A percentile compares a stretch with the other conserved stretches of the same genome.
These are phyloP conservation scores for Mayetiola destructor DNA, from an alignment of 2,888 invertebrate species.

Conservation along the genomic window DNA sequence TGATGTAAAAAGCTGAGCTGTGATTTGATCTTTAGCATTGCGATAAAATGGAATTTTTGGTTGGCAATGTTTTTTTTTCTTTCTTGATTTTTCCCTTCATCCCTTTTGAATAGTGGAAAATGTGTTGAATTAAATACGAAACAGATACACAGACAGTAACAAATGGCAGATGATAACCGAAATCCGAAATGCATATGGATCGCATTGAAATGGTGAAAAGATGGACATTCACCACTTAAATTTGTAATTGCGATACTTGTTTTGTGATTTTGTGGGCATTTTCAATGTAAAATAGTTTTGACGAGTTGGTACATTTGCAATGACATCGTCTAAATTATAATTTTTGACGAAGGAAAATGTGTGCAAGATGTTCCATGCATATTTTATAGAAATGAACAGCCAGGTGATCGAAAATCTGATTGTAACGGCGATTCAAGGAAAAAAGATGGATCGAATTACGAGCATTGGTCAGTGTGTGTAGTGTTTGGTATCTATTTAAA, in stretches of 20 bases:
- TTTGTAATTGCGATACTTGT: too few species aligned
- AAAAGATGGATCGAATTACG: slow-evolving; percentile 6
- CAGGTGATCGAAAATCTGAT: slow-evolving; percentile 11
- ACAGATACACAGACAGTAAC: too few species aligned
- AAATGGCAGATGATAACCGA: slow-evolving; percentile 2
- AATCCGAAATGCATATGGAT: neutral
- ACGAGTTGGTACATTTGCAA: too few species aligned
- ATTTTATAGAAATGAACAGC: neutral
- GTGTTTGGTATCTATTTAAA: neutral
- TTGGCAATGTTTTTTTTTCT: neutral
- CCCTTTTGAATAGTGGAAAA: slow-evolving; percentile 12
- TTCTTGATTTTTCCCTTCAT: neutral
- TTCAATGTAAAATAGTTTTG: too few species aligned
- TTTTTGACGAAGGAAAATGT: neutral
- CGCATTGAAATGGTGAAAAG: neutral
- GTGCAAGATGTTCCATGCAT: slow-evolving; percentile 8
- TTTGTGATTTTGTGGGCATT: too few species aligned
- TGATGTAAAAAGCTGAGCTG: neutral
- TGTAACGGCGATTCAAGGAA: neutral
- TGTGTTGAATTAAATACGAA: neutral
- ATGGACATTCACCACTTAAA: slow-evolving; percentile 7
- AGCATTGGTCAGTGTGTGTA: neutral
- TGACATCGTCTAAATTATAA: too few species aligned
- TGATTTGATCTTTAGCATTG: neutral
- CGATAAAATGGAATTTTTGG: too few species aligned